A percentile compares a stretch with the other conserved stretches of the same genome.
Conservation (phyloP, 53 echinoderm and acorn worm species). For the Actinopyga echinites region DNA sequence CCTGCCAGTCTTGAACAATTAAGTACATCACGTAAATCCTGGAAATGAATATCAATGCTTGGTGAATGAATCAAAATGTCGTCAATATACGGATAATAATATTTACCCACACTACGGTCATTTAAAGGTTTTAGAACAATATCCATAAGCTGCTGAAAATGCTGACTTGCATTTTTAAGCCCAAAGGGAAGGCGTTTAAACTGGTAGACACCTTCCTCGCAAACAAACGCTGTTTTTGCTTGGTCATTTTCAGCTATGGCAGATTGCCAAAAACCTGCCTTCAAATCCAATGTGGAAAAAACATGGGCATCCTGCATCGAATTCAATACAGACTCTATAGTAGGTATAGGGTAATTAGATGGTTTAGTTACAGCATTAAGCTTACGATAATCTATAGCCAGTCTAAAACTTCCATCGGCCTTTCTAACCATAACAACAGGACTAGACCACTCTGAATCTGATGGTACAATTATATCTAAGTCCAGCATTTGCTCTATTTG, state of each 20-base stretch:
- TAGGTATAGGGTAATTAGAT: constrained; percentile 23
- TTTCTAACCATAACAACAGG: constrained; percentile 8
- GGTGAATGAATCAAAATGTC: constrained; percentile 47
- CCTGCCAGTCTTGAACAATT: constrained; percentile 30
- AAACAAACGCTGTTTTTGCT: constrained; percentile 7
- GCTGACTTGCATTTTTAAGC: constrained; percentile 24
- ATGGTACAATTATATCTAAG: constrained; percentile 2
- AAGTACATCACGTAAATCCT: constrained; percentile 35
- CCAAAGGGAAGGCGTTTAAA: constrained; percentile 20
- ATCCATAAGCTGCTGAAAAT: constrained; percentile 20
- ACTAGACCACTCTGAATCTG: constrained; percentile 2
- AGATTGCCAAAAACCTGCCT: constrained; percentile 46
- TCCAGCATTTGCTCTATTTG: constrained; percentile 9
- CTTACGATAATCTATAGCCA: constrained; percentile 4
- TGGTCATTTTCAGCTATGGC: not conserved
- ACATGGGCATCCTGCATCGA: constrained; percentile 25
- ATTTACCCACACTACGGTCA: not conserved
- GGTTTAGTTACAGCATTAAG: constrained; percentile 4
- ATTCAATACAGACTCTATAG: constrained; percentile 6
- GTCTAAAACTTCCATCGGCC: not conserved
- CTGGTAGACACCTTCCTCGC: constrained; percentile 12
- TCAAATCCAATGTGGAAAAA: constrained; percentile 34
- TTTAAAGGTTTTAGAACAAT: constrained; percentile 9
- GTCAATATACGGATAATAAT: constrained; percentile 28
- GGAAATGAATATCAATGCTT: constrained; percentile 16